A percentile compares a stretch with the other conserved stretches of the same genome.
Conservation (phyloP, 2,888 invertebrate genomes). For the Mythimna ferrago region DNA sequence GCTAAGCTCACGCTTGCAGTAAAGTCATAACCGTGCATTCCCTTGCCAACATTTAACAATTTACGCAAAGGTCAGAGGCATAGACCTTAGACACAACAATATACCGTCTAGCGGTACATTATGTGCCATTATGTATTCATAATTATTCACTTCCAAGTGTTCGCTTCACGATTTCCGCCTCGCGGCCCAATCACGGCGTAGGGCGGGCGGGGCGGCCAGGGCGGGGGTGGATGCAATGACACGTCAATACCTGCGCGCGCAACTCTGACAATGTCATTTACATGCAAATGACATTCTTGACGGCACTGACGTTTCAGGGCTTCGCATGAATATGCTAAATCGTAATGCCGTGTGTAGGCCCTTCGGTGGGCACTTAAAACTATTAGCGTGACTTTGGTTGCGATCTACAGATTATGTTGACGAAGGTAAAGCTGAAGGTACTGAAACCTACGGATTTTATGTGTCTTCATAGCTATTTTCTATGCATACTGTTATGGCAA, state of each 20-base stretch:
- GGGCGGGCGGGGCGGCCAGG: slow-evolving; percentile 80
- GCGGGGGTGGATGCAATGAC: slow-evolving; percentile 65
- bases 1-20: neutral
- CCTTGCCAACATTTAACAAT: slow-evolving; percentile 9
- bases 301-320: slow-evolving; percentile 52
- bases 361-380: slow-evolving; percentile 33
- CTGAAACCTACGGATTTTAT: slow-evolving; percentile 4
- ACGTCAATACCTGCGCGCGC: slow-evolving; percentile 81
- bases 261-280: slow-evolving; percentile 59
- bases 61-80: slow-evolving; percentile 17
- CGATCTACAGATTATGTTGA: slow-evolving; percentile 5
- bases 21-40: slow-evolving; percentile 20
- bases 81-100: slow-evolving; percentile 24
- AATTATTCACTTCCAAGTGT: slow-evolving; percentile 61
- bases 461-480: neutral
- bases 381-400: slow-evolving; percentile 39
- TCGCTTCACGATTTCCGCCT: slow-evolving; percentile 63
- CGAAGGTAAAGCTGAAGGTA: slow-evolving; percentile 10
- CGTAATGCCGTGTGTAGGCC: slow-evolving; percentile 48
- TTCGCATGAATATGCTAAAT: slow-evolving; percentile 58
- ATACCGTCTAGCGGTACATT: slow-evolving; percentile 43
- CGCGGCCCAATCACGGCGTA: slow-evolving; percentile 77
- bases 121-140: slow-evolving; percentile 64
- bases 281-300: slow-evolving; percentile 59
- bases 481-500: no score